Evolutionary conservation across 2,113 vertebrate genomes (phyloP).

Genomic region (Crotalus tigris): DNA sequence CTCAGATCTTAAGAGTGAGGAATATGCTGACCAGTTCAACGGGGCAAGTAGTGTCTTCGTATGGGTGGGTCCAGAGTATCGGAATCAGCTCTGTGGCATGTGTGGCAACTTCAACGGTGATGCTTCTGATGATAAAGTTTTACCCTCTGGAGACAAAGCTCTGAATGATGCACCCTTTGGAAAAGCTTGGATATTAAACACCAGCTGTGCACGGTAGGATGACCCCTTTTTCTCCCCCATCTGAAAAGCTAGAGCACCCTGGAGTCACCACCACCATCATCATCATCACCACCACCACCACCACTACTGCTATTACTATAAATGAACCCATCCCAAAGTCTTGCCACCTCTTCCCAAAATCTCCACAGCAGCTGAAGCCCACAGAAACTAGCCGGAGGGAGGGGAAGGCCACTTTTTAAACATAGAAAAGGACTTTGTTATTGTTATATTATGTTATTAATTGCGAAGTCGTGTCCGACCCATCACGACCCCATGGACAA

Average conservation of each 20-base stretch:
- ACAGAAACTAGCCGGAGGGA: not conserved
- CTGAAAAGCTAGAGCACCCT: not conserved
- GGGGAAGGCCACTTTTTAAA: not conserved
- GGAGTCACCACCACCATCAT: not conserved
- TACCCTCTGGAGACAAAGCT: not conserved
- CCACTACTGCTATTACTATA: no score
- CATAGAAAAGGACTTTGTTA: not conserved
- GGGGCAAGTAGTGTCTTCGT: slow-evolving; percentile 55
- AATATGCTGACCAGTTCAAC: slow-evolving; percentile 58
- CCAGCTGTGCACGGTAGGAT: not conserved
- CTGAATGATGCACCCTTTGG: not conserved
- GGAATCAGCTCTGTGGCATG: slow-evolving; percentile 59
- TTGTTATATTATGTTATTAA: no score
- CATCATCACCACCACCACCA: no score
- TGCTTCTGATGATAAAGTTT: slow-evolving; percentile 2
- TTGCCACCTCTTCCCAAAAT: not conserved
- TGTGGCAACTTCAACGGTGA: slow-evolving; percentile 66
- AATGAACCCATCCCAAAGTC: not conserved
- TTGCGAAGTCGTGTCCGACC: no score
- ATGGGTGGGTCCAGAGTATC: slow-evolving; percentile 20
- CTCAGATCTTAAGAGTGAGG: not conserved
- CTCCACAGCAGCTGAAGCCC: not conserved
- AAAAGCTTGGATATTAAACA: slow-evolving; percentile 4
- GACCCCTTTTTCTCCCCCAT: no score
- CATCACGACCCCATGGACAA: no score